Base-by-base conservation (phyloP, 2,113 vertebrate genomes). In the Campylomormyrus numenius region DNA sequence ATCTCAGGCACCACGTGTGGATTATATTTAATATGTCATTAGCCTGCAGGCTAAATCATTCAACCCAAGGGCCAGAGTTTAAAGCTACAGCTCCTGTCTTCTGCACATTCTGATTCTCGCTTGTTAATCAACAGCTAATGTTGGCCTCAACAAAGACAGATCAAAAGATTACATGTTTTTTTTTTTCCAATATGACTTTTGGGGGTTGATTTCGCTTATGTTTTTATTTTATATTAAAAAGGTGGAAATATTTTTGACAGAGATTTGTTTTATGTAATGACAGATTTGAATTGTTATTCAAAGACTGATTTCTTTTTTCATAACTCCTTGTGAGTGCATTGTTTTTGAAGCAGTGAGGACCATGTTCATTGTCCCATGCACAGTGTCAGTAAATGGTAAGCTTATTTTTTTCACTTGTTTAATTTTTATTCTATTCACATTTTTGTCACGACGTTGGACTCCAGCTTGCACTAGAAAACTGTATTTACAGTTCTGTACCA, bases 181-280 rank as follows among this genome's bases (percentile, higher is more conserved):
- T n/a, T 46, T 21, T 48, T 4, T 24, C 39, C 39, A 85, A 4
- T 39, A 48, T 48, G 21, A 48, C 21, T 48, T 24, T 13, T 46
- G 15, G 17, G 39, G 62, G 62, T 1, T 27, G 21, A 27, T 66
- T 86, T 48, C 17, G 8, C 9, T 13, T 48, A 10, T 45, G 45
- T 13, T 85, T 42, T 85, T 85, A 85, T 17, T n/a, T 31, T 3
- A 62, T 2, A 21, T n/a, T 49, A n/a, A 49, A 35, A 74, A 1
- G 21, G n/a, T 31, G 62, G 62, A 15, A 49, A 89, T 31, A 31
- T 70, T 45, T 84, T 15, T 83, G 46, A 52, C 35, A n/a, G 74
- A 50, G 27, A n/a, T 17, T 56, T 70, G 49, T 89, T 89, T 83
- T 35, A 6, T 1, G n/a, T 80, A 89, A 89, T 89, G 70, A 53